Evolutionary conservation across 2,113 vertebrate species (phyloP).

Genomic region (Dromas ardeola): DNA sequence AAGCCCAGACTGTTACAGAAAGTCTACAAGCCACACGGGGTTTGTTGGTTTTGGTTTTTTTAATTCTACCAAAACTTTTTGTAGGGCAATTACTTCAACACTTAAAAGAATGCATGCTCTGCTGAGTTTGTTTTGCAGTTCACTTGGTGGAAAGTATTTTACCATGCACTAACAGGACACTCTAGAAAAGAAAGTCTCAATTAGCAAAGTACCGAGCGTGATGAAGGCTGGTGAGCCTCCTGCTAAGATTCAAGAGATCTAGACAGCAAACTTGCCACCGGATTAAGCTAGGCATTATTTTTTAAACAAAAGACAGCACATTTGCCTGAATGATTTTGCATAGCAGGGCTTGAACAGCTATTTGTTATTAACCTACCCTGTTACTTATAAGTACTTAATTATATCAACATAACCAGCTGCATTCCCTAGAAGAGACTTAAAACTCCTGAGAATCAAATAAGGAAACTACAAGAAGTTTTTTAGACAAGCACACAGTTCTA

Average conservation of each 20-base stretch:
- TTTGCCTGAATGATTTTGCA: background rate
- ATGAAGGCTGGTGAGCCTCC: background rate
- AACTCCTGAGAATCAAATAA: background rate
- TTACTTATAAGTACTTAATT: background rate
- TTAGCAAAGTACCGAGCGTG: background rate
- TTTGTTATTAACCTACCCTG: background rate
- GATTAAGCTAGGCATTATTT: background rate
- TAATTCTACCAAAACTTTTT: background rate
- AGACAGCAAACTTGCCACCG: background rate
- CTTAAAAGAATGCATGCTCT: background rate
- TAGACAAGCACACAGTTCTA: background rate
- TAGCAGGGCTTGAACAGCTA: background rate
- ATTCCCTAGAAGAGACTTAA: background rate
- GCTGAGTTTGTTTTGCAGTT: background rate
- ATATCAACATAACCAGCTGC: background rate
- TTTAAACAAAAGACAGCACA: background rate
- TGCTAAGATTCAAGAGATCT: background rate
- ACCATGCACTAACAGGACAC: background rate
- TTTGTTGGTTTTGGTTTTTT: background rate
- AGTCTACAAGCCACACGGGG: background rate
- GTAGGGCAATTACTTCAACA: background rate
- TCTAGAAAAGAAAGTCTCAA: background rate
- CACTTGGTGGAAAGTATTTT: background rate
- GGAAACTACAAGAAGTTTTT: background rate
- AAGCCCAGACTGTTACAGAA: background rate